A percentile compares a stretch with the other conserved stretches of the same genome.
Conservation (phyloP, 2,888 invertebrate species). For the Hermodice carunculata region DNA sequence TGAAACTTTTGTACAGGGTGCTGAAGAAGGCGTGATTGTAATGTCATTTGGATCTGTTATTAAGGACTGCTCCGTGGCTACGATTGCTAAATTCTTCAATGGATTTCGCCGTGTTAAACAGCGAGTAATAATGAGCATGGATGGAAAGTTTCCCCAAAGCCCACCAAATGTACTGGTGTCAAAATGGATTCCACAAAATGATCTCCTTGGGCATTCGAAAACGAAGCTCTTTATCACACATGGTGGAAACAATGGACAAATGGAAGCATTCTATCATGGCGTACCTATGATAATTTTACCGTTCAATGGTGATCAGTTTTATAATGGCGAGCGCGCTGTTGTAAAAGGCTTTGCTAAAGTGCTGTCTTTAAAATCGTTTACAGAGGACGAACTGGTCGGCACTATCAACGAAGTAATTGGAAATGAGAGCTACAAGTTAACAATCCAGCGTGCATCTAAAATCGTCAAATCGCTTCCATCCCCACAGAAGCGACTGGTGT, state of each 20-base stretch:
- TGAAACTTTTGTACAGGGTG: neutral
- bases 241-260: conserved; percentile 2
- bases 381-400: neutral
- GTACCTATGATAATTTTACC: neutral
- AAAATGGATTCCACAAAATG: conserved; percentile 6
- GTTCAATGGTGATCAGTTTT: neutral
- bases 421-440: neutral
- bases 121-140: neutral
- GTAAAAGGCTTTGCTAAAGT: neutral
- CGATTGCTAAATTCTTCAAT: neutral
- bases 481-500: conserved; percentile 6
- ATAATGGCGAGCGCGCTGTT: neutral
- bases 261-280: neutral
- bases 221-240: conserved; percentile 1
- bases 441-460: neutral
- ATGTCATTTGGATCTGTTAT: neutral
- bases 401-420: neutral
- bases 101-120: neutral
- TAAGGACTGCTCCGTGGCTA: neutral
- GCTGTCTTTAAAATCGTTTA: neutral
- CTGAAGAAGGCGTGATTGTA: neutral
- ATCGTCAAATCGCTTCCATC: neutral
- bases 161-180: neutral
- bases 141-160: neutral
- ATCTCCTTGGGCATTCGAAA: neutral